Conservation (phyloP, 2,797 vertebrate species). For the Decapterus maruadsi region DNA sequence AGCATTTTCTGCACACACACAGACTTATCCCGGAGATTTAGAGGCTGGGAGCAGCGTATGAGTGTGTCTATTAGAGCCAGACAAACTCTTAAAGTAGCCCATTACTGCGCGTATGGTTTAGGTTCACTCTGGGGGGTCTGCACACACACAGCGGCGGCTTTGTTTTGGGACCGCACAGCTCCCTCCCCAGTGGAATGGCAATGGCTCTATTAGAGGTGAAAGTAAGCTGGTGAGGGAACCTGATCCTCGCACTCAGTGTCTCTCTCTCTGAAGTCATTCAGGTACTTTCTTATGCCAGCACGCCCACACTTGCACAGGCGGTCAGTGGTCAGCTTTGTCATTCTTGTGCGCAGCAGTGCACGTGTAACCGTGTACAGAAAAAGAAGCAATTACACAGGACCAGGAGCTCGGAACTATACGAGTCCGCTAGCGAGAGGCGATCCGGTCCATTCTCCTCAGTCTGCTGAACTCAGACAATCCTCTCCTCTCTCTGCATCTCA, state of each 20-base stretch:
- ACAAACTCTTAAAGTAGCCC: slow-evolving; percentile 76
- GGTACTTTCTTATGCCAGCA: slow-evolving; percentile 33
- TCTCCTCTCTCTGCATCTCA: slow-evolving; percentile 55
- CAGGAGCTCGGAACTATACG: slow-evolving; percentile 15
- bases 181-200: slow-evolving; percentile 65
- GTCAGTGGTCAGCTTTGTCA: background rate
- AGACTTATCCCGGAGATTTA: slow-evolving; percentile 72
- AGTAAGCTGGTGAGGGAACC: slow-evolving; percentile 75
- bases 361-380: slow-evolving; percentile 21
- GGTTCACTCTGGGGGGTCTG: slow-evolving; percentile 77
- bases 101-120: slow-evolving; percentile 68
- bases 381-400: slow-evolving; percentile 41
- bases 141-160: slow-evolving; percentile 73
- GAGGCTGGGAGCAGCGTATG: slow-evolving; percentile 58
- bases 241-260: slow-evolving; percentile 63
- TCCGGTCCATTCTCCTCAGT: slow-evolving; percentile 57
- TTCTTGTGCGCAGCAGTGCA: slow-evolving; percentile 7
- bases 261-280: slow-evolving; percentile 39
- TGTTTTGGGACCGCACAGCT: slow-evolving; percentile 71
- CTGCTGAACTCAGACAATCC: slow-evolving; percentile 71
- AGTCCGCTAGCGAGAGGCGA: slow-evolving; percentile 25
- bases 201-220: slow-evolving; percentile 79
- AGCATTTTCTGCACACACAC: slow-evolving; percentile 59
- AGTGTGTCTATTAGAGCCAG: slow-evolving; percentile 75
- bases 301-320: slow-evolving; percentile 15